These are phyloP conservation scores for Balanococcus diminutus DNA, from an alignment of 2,888 invertebrate species.

Conservation along the genomic window DNA sequence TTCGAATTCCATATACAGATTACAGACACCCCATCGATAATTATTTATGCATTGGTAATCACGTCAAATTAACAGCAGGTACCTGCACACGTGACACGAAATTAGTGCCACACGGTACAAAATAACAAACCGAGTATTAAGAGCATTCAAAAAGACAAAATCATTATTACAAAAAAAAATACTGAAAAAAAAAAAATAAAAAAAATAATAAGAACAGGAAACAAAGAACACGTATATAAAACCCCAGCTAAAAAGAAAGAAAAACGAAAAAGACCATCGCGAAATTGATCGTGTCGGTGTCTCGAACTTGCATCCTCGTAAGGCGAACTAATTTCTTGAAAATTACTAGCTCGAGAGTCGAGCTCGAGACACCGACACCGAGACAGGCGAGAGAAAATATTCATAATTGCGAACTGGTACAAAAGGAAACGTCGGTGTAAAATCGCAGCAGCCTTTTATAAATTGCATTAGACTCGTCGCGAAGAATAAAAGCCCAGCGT, in stretches of 20 bases:
- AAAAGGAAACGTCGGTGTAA: not conserved
- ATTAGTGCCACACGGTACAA: not conserved
- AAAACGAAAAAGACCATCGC: not conserved
- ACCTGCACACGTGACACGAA: not conserved
- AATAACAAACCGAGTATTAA: not conserved
- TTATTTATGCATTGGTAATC: not conserved
- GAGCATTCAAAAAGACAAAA: too few species aligned
- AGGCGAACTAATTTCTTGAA: not conserved
- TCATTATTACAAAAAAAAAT: too few species aligned
- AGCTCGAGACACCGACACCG: not conserved
- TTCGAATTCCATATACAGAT: too few species aligned
- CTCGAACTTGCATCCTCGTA: not conserved
- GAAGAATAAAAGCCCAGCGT: constrained; percentile 9
- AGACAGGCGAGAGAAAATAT: not conserved
- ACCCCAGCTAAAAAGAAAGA: not conserved
- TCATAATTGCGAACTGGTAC: not conserved
- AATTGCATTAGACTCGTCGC: constrained; percentile 8
- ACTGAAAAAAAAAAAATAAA: not conserved
- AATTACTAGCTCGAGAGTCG: not conserved
- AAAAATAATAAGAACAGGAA: not conserved
- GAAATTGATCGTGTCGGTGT: not conserved
- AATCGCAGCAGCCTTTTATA: constrained; percentile 21
- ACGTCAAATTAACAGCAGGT: not conserved
- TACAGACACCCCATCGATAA: not conserved
- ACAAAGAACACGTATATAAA: not conserved